These are phyloP conservation scores for Calephelis virginiensis DNA, from an alignment of 1,140 invertebrate species.

Conservation along the genomic window DNA sequence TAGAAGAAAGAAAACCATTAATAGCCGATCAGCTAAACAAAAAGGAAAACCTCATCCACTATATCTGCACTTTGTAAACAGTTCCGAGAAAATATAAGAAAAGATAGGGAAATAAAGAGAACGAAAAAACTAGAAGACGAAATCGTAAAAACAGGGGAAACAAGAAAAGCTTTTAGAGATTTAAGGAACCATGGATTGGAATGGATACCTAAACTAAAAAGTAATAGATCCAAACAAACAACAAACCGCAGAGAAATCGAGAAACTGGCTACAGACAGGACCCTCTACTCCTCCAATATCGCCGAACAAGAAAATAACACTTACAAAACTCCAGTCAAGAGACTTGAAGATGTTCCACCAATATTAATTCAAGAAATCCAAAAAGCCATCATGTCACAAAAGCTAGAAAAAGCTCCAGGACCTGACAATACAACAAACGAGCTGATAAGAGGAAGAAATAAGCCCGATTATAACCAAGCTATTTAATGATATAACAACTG, in stretches of 20 bases:
- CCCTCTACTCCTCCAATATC: neutral
- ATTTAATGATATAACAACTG: neutral
- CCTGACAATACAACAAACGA: neutral
- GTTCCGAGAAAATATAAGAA: constrained; percentile 33
- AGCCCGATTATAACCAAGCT: neutral
- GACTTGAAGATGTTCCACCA: neutral
- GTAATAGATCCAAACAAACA: neutral
- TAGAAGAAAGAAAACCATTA: no score
- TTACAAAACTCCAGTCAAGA: neutral
- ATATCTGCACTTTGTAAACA: no score
- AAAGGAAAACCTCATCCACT: no score
- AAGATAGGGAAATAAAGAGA: constrained; percentile 25
- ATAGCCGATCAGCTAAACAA: no score
- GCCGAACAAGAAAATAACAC: neutral
- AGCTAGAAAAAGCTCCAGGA: constrained; percentile 4
- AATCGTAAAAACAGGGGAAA: constrained; percentile 18
- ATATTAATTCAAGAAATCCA: neutral
- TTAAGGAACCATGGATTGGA: neutral
- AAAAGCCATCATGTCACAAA: neutral
- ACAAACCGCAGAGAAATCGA: neutral
- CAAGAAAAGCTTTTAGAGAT: neutral
- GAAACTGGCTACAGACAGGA: neutral
- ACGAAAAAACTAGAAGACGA: constrained; percentile 27
- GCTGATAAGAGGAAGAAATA: neutral
- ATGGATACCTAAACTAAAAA: neutral